A percentile compares a stretch with the other conserved stretches of the same genome.
Conservation (phyloP, 2,797 vertebrate genomes). For the Erpetoichthys calabaricus region DNA sequence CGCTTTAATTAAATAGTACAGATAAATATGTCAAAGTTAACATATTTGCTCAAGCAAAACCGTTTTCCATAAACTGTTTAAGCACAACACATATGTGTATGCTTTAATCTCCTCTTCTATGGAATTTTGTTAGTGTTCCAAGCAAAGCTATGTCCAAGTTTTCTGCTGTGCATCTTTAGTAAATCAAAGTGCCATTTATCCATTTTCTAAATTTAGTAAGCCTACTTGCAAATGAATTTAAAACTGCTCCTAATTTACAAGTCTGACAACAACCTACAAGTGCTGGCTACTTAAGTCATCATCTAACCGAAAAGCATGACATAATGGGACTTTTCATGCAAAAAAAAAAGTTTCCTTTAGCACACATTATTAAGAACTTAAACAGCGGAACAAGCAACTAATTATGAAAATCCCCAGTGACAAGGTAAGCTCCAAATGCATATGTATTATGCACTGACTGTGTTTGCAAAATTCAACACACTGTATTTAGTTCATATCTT, state of each 20-base stretch:
- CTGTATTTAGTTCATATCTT: neutral
- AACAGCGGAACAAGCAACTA: neutral
- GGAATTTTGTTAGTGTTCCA: neutral
- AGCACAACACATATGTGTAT: too few relatives aligned
- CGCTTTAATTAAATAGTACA: too few relatives aligned
- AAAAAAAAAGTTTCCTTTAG: neutral
- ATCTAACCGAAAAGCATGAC: neutral
- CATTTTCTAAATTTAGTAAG: neutral
- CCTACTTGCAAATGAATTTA: neutral
- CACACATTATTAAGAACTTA: conserved; percentile 2
- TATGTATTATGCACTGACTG: neutral
- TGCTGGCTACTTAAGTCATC: neutral
- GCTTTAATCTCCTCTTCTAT: neutral
- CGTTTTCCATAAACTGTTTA: too few relatives aligned
- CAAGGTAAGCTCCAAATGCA: neutral
- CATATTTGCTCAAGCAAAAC: too few relatives aligned
- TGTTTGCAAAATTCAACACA: neutral
- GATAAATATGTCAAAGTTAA: too few relatives aligned
- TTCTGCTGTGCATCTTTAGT: neutral
- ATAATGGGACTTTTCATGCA: neutral
- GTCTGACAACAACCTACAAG: neutral
- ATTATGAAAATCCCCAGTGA: neutral
- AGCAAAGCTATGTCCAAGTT: neutral
- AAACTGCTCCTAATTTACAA: neutral
- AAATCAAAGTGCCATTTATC: too few relatives aligned